phyloP scores from a whole-genome alignment of 2,113 vertebrate genomes.

The Phalacrocorax pelagicus region DNA sequence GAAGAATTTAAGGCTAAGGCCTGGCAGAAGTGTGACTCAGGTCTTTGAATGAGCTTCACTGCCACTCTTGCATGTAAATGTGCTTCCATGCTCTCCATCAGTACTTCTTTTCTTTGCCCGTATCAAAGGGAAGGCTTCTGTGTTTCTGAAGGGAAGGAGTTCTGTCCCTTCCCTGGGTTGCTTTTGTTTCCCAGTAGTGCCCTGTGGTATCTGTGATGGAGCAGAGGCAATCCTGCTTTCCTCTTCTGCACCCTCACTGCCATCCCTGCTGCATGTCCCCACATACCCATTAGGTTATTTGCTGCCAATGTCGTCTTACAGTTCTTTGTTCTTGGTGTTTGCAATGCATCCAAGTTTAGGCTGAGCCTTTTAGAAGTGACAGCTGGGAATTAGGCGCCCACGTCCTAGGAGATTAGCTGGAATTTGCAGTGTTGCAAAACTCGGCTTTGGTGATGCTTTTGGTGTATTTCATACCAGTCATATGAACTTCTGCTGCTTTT shows the following conservation, averaged over 20 bases:
- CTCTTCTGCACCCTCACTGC: not conserved
- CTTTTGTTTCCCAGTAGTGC: not conserved
- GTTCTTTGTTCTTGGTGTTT: not conserved
- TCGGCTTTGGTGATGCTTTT: not conserved
- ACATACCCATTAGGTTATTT: fast-evolving
- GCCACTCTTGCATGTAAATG: no score
- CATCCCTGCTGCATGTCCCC: not conserved
- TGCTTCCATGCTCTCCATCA: not conserved
- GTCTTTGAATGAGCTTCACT: not conserved
- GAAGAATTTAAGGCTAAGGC: not conserved
- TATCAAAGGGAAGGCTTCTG: not conserved
- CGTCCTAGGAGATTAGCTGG: not conserved
- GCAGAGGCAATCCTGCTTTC: not conserved
- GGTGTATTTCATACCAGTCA: not conserved
- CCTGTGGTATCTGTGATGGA: not conserved
- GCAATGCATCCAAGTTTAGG: not conserved
- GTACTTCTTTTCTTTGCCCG: not conserved
- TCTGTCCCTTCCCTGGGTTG: not conserved
- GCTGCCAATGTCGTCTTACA: not conserved
- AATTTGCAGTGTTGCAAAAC: not conserved
- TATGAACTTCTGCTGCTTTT: not conserved
- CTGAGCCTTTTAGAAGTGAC: not conserved
- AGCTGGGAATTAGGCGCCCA: not conserved
- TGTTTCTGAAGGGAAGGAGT: not conserved
- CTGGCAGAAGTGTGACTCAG: not conserved